Conservation (phyloP, 2,113 vertebrate genomes). For the Nycticryphes semicollaris region DNA sequence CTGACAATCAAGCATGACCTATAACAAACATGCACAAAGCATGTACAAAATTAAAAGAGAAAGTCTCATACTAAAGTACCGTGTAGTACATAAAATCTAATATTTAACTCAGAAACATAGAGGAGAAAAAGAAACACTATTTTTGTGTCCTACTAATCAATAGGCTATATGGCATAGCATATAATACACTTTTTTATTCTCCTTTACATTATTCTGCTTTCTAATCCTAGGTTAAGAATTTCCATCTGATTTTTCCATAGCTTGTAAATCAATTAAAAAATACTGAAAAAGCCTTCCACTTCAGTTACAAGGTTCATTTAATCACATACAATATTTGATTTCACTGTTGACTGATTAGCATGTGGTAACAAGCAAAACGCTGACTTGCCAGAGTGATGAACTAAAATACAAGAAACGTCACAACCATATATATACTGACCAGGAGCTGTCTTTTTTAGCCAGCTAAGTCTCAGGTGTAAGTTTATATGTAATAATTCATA, state of each 20-base stretch:
- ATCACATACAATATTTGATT: constrained; percentile 56
- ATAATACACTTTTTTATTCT: neutral
- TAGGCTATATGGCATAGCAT: neutral
- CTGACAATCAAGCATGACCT: neutral
- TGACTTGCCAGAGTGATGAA: constrained; percentile 24
- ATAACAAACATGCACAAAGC: neutral
- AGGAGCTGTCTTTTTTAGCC: constrained; percentile 67
- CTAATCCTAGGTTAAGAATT: constrained; percentile 16
- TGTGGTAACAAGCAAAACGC: constrained; percentile 48
- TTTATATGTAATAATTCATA: constrained; percentile 90
- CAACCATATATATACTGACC: constrained; percentile 50
- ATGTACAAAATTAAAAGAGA: neutral
- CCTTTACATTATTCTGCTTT: neutral
- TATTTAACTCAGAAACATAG: neutral
- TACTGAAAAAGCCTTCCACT: constrained; percentile 18
- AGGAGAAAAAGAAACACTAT: neutral
- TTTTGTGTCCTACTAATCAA: neutral
- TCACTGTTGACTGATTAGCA: constrained; percentile 52
- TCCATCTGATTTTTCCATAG: constrained; percentile 9
- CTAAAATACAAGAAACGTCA: constrained; percentile 57
- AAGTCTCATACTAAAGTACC: neutral
- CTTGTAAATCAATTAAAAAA: constrained; percentile 51
- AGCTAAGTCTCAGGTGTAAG: constrained; percentile 90
- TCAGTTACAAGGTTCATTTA: constrained; percentile 63
- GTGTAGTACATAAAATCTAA: neutral